These are phyloP conservation scores for Drosophila ercepeae DNA, from an alignment of 1,140 invertebrate species.

Conservation along the genomic window DNA sequence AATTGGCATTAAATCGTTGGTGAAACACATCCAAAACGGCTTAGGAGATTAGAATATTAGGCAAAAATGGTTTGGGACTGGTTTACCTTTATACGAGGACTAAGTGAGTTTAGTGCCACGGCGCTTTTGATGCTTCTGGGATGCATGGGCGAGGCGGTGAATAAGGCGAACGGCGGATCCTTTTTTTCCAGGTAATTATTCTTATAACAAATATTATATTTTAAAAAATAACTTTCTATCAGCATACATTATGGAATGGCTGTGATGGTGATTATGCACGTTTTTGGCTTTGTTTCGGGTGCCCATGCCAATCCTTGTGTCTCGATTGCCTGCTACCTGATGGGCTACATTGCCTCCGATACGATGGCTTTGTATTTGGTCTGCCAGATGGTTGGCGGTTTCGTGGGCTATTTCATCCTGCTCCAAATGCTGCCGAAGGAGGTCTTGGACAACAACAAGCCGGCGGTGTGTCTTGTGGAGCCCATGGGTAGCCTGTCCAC, in stretches of 20 bases:
- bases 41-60: neutral
- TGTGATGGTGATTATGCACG: constrained; percentile 39
- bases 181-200: constrained; percentile 14
- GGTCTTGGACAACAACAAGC: constrained; percentile 23
- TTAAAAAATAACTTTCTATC: neutral
- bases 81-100: constrained; percentile 36
- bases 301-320: constrained; percentile 62
- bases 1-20: neutral
- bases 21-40: neutral
- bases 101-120: constrained; percentile 46
- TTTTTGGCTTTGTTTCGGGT: constrained; percentile 56
- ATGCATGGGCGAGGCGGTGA: constrained; percentile 29
- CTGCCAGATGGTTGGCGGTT: constrained; percentile 38
- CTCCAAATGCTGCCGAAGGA: constrained; percentile 31
- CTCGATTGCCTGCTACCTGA: constrained; percentile 45
- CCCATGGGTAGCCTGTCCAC: constrained; percentile 26
- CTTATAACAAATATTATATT: neutral
- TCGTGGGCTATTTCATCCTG: constrained; percentile 32
- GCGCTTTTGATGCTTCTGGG: constrained; percentile 43
- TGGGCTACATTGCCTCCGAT: constrained; percentile 33
- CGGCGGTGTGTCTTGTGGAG: constrained; percentile 29
- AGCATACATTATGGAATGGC: constrained; percentile 41
- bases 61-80: constrained; percentile 20
- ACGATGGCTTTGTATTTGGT: constrained; percentile 41
- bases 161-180: neutral